Evolutionary conservation across 1,140 invertebrate genomes (phyloP), one percentile per base, ranked within the genome.

Genomic region (Drosophila orena): DNA sequence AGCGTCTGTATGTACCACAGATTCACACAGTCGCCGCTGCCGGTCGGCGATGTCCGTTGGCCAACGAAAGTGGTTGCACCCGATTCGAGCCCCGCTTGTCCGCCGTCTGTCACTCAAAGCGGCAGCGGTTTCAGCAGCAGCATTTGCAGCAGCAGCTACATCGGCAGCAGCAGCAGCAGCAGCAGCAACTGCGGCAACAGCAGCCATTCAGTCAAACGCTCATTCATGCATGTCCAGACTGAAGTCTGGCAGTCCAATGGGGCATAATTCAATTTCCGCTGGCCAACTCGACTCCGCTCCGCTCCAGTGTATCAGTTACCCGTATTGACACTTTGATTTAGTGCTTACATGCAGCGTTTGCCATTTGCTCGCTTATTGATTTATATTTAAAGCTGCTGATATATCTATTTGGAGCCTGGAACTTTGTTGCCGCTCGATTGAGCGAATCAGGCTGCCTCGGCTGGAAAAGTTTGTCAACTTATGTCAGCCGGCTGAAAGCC

Each of bases 301-400:
- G 62, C 69, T 65, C 65, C 59, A 88, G 78, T 88, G 84, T 88
- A 88, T 88, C 83, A 79, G 79, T 89, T 88, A 77, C 66, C 68
- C 59, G 86, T 83, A 89, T 89, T 88, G 83, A 89, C 84, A 88
- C 76, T 76, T 88, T 88, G 83, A 88, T 88, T 88, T 88, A 88
- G 77, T 84, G 83, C 84, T 89, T 83, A 88, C 83, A 85, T 85
- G 81, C 71, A 60, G 55, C 61, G 71, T 72, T 88, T 64, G 62
- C 79, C 83, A 88, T 86, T 86, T 89, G 71, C 77, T 52, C 81
- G 62, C 56, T 79, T 89, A 89, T 89, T 88, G 83, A 88, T 88
- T 88, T 88, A 88, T 88, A 88, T 88, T 89, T 83, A 73, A 78
- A 81, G 79, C 61, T 71, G 50, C 81, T 83, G 78, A 86, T 81